A percentile compares a stretch with the other conserved stretches of the same genome.
Conservation (phyloP, 64 coral and sea anemone genomes). For the Montipora foliosa region DNA sequence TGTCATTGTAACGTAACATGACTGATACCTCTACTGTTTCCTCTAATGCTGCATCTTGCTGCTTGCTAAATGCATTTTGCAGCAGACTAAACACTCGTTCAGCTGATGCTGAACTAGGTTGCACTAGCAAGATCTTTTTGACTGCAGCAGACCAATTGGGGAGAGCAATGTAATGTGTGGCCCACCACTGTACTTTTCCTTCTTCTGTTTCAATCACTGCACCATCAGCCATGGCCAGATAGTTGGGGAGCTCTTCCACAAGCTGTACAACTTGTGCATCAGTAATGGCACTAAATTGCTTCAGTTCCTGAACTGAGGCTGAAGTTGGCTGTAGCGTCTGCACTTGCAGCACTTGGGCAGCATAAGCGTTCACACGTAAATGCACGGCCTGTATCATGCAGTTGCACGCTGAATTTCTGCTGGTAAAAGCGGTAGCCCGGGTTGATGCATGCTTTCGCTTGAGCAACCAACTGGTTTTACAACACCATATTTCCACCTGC, state of each 20-base stretch:
- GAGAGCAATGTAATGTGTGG: no score
- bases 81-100: no score
- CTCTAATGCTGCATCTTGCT: no score
- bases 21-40: no score
- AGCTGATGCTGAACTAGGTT: no score
- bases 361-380: conserved; percentile 62
- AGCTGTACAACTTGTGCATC: conserved; percentile 51
- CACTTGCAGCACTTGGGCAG: conserved; percentile 57
- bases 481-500: conserved; percentile 59
- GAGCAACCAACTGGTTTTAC: conserved; percentile 79
- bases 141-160: no score
- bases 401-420: conserved; percentile 69
- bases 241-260: conserved; percentile 43
- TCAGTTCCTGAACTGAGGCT: conserved; percentile 71
- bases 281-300: conserved; percentile 43
- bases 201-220: no score
- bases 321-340: conserved; percentile 54
- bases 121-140: no score
- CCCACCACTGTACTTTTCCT: background rate
- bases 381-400: conserved; percentile 64
- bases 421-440: conserved; percentile 62
- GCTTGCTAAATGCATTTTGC: no score
- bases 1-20: no score
- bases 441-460: conserved; percentile 68
- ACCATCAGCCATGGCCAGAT: no score